A percentile compares a stretch with the other conserved stretches of the same genome.
Evolutionary conservation across 2,797 vertebrate species (phyloP).

Genomic region (Sorex maritimensis): DNA sequence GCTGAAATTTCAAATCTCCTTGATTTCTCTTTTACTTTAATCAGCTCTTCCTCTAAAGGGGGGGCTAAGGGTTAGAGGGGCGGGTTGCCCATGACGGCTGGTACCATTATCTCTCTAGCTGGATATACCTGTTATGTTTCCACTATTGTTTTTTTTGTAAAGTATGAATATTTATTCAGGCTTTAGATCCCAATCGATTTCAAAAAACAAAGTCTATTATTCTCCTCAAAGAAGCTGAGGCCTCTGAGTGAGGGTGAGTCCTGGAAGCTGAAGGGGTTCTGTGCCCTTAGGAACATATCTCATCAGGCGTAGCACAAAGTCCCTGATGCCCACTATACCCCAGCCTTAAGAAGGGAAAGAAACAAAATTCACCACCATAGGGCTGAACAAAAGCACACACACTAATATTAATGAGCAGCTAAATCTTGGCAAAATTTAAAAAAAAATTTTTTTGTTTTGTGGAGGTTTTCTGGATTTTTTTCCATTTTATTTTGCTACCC

Average conservation of each 20-base stretch:
- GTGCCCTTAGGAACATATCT: conserved; percentile 85
- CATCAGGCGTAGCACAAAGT: conserved; percentile 87
- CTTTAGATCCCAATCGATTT: conserved; percentile 89
- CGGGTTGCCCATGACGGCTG: too few relatives aligned
- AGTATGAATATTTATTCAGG: conserved; percentile 91
- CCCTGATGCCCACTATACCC: conserved; percentile 85
- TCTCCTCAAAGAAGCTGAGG: conserved; percentile 83
- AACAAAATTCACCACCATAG: conserved; percentile 86
- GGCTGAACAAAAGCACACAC: conserved; percentile 87
- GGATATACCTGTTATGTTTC: too few relatives aligned
- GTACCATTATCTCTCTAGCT: too few relatives aligned
- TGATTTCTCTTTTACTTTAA: too few relatives aligned
- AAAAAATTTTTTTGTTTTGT: conserved; percentile 72
- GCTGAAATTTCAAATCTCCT: too few relatives aligned
- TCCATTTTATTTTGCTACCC: conserved; percentile 83
- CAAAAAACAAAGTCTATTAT: conserved; percentile 87
- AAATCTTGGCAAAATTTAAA: conserved; percentile 86
- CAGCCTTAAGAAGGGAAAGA: conserved; percentile 83
- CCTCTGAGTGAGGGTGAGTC: conserved; percentile 75
- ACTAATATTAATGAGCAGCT: conserved; percentile 89
- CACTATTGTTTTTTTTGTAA: conserved; percentile 49
- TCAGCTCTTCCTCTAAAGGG: too few relatives aligned
- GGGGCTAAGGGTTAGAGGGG: too few relatives aligned
- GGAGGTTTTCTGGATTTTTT: conserved; percentile 9
- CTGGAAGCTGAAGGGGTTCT: conserved; percentile 86